Evolutionary conservation across 1,140 invertebrate genomes (phyloP).

Genomic region (Mesaphorura yosii): DNA sequence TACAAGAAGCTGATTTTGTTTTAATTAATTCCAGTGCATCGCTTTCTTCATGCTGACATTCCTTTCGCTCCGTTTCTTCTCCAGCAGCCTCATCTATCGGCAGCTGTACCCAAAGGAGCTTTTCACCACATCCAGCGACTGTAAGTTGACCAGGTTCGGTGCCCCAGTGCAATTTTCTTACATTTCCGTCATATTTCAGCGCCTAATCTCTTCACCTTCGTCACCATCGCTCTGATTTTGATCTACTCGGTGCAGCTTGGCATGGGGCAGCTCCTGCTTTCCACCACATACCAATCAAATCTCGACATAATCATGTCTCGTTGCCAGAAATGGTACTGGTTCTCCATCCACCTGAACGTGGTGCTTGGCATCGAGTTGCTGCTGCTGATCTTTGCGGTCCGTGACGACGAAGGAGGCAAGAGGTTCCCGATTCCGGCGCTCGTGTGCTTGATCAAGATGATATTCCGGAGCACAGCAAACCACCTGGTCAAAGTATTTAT

Average conservation of each 20-base stretch:
- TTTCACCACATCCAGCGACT: not conserved
- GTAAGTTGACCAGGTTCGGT: not conserved
- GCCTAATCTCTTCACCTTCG: slow-evolving; percentile 3
- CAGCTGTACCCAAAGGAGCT: not conserved
- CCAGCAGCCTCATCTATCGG: not conserved
- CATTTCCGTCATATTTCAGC: not conserved
- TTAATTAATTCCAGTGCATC: slow-evolving; percentile 3
- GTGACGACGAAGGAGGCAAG: slow-evolving; percentile 6
- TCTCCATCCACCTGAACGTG: not conserved
- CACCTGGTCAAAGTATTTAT: slow-evolving; percentile 9
- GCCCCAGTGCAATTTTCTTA: not conserved
- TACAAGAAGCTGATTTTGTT: not conserved
- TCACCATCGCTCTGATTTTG: not conserved
- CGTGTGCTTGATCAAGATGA: not conserved
- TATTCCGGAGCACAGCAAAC: slow-evolving; percentile 2
- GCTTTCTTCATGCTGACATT: slow-evolving; percentile 9
- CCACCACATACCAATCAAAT: not conserved
- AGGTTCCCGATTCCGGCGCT: not conserved
- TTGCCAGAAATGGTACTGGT: slow-evolving; percentile 8
- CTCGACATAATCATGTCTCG: not conserved
- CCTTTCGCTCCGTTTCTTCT: not conserved
- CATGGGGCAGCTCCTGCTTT: slow-evolving; percentile 3
- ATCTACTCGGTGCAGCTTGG: not conserved
- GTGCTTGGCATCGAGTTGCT: not conserved
- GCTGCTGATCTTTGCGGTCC: not conserved